These are phyloP conservation scores for Camponotus vicinus DNA, from an alignment of 1,140 invertebrate genomes.

Conservation along the genomic window DNA sequence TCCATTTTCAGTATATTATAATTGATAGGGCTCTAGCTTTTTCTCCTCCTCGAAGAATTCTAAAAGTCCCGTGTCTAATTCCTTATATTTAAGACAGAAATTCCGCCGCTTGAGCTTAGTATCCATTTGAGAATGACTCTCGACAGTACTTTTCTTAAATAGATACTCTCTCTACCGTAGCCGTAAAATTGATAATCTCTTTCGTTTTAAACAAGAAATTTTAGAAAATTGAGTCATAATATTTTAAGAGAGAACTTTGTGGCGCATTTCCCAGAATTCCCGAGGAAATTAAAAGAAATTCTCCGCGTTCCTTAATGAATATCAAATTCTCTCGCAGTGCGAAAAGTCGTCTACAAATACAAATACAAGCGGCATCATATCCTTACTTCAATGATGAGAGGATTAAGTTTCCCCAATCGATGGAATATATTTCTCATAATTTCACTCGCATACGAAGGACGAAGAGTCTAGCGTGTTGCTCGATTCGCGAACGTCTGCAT, in stretches of 20 bases:
- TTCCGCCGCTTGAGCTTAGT: too few relatives aligned
- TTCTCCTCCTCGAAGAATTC: not conserved
- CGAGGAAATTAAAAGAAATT: too few relatives aligned
- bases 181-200: not conserved
- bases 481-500: not conserved
- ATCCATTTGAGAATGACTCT: too few relatives aligned
- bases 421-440: conserved; percentile 38
- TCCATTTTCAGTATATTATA: not conserved
- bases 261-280: too few relatives aligned
- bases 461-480: conserved; percentile 21
- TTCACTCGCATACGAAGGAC: conserved; percentile 7
- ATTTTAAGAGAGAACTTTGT: not conserved
- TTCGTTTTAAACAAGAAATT: not conserved
- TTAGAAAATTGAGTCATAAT: not conserved
- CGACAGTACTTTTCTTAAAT: too few relatives aligned
- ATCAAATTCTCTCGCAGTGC: not conserved
- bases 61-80: not conserved
- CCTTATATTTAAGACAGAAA: too few relatives aligned
- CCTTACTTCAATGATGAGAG: not conserved
- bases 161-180: too few relatives aligned
- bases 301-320: not conserved
- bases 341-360: not conserved
- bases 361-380: not conserved
- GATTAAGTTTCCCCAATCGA: conserved; percentile 37
- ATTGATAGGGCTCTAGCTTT: not conserved